These are phyloP conservation scores for Brachyhypopomus gauderio DNA, from an alignment of 2,113 vertebrate species.

Conservation along the genomic window DNA sequence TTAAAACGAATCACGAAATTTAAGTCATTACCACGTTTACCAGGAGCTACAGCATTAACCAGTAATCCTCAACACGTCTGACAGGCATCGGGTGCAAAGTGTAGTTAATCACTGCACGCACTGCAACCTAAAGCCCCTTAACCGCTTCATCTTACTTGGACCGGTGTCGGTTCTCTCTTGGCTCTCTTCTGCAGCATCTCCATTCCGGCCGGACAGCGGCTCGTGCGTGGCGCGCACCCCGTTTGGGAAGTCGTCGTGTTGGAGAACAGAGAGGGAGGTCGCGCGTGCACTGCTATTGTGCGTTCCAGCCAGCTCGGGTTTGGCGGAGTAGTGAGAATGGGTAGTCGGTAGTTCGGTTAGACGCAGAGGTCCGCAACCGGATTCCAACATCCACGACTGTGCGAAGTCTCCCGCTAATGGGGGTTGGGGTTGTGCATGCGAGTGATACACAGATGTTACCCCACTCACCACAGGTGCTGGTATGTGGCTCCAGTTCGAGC, in stretches of 20 bases:
- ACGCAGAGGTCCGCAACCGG: slow-evolving; percentile 86
- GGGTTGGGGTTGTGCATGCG: slow-evolving; percentile 86
- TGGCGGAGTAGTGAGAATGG: slow-evolving; percentile 86
- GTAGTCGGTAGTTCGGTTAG: slow-evolving; percentile 88
- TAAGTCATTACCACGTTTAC: no score
- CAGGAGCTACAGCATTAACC: no score
- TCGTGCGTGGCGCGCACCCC: slow-evolving; percentile 16
- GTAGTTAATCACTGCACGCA: neutral
- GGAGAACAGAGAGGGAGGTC: slow-evolving; percentile 72
- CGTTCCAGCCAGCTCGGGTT: slow-evolving; percentile 84
- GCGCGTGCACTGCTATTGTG: slow-evolving; percentile 80
- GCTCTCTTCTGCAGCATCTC: slow-evolving; percentile 77
- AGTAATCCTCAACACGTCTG: neutral
- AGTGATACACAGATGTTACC: slow-evolving; percentile 77
- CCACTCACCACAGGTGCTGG: slow-evolving; percentile 76
- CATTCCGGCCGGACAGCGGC: slow-evolving; percentile 33
- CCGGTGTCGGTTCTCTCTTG: slow-evolving; percentile 6
- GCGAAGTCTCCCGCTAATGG: slow-evolving; percentile 87
- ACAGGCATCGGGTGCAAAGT: neutral
- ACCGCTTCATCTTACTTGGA: slow-evolving; percentile 37
- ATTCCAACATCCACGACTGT: slow-evolving; percentile 91
- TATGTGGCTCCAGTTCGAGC: slow-evolving; percentile 86
- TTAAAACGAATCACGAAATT: no score
- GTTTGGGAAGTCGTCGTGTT: slow-evolving; percentile 3
- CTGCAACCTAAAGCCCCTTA: neutral